A percentile compares a stretch with the other conserved stretches of the same genome.
Evolutionary conservation across 1,140 invertebrate species (phyloP).

Genomic region (Orchestia grillus): DNA sequence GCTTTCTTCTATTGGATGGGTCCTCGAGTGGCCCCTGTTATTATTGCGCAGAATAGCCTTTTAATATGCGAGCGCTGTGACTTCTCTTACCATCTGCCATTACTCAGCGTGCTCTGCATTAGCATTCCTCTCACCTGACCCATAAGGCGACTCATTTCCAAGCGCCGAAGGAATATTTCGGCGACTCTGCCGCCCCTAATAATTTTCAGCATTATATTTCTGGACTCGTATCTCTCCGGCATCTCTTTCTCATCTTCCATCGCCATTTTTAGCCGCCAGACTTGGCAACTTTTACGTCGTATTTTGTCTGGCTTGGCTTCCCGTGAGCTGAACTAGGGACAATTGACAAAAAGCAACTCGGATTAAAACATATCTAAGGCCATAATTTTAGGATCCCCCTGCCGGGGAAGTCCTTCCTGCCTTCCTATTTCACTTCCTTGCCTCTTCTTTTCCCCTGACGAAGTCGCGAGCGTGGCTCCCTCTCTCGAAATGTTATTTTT

Average conservation of each 20-base stretch:
- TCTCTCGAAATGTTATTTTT: slow-evolving; percentile 15
- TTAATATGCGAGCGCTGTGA: slow-evolving; percentile 6
- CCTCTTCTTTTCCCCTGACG: background rate
- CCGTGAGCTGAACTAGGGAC: background rate
- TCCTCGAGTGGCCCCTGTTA: background rate
- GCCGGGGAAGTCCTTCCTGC: slow-evolving; percentile 12
- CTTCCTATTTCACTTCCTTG: background rate
- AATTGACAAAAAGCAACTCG: slow-evolving; percentile 45
- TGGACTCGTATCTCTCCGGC: background rate
- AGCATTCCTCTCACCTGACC: slow-evolving; percentile 40
- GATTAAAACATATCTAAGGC: slow-evolving; percentile 53
- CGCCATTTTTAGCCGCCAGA: slow-evolving; percentile 27
- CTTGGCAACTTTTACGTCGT: slow-evolving; percentile 28
- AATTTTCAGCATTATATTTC: slow-evolving; percentile 43
- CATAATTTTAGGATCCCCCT: slow-evolving; percentile 30
- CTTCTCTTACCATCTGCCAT: background rate
- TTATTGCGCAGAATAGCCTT: slow-evolving; percentile 26
- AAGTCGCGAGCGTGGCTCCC: background rate
- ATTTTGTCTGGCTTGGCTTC: background rate
- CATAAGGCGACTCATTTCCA: slow-evolving; percentile 53
- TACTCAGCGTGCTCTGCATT: slow-evolving; percentile 35
- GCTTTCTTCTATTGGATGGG: background rate
- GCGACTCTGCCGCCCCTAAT: slow-evolving; percentile 22
- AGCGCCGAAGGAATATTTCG: background rate
- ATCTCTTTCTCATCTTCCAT: slow-evolving; percentile 40